A percentile compares a stretch with the other conserved stretches of the same genome.
phyloP scores from a whole-genome alignment of 2,113 vertebrate genomes.

The Vimba vimba region DNA sequence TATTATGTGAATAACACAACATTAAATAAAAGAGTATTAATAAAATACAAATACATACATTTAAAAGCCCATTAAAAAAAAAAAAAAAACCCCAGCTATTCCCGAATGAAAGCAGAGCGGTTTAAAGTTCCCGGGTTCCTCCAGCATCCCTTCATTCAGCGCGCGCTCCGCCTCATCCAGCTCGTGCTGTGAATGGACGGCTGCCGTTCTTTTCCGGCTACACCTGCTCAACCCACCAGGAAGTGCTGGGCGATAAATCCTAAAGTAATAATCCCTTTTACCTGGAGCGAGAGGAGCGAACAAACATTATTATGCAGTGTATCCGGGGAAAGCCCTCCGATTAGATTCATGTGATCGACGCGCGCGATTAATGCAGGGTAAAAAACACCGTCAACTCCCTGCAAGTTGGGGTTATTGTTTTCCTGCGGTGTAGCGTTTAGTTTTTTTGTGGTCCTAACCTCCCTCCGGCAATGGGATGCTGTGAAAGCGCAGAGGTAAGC shows the following conservation, averaged over 20 bases:
- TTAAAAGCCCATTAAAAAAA: too few species aligned
- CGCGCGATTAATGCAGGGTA: conserved; percentile 63
- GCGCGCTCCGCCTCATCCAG: conserved; percentile 58
- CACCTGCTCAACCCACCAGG: conserved; percentile 76
- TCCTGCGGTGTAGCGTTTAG: conserved; percentile 65
- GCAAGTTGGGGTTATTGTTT: conserved; percentile 69
- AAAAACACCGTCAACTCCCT: conserved; percentile 62
- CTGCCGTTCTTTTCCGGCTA: conserved; percentile 66
- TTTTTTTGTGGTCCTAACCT: conserved; percentile 66
- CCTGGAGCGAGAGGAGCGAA: conserved; percentile 60
- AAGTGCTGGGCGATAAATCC: conserved; percentile 76
- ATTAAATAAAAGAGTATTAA: not conserved
- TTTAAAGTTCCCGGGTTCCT: conserved; percentile 57
- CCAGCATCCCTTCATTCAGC: conserved; percentile 56
- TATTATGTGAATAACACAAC: not conserved
- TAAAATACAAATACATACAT: not conserved
- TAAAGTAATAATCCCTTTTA: conserved; percentile 68
- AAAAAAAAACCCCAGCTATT: too few species aligned
- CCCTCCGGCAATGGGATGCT: conserved; percentile 81
- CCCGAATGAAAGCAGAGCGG: too few species aligned
- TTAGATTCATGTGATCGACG: conserved; percentile 56
- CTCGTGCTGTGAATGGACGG: conserved; percentile 76
- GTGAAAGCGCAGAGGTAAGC: conserved; percentile 81
- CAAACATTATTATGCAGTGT: conserved; percentile 60
- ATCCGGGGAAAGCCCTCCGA: conserved; percentile 51